Percentiles rank a stretch among this genome's conserved stretches.
These are phyloP conservation scores for Rotaria macrura DNA, from an alignment of 2,888 invertebrate genomes.

Conservation along the genomic window DNA sequence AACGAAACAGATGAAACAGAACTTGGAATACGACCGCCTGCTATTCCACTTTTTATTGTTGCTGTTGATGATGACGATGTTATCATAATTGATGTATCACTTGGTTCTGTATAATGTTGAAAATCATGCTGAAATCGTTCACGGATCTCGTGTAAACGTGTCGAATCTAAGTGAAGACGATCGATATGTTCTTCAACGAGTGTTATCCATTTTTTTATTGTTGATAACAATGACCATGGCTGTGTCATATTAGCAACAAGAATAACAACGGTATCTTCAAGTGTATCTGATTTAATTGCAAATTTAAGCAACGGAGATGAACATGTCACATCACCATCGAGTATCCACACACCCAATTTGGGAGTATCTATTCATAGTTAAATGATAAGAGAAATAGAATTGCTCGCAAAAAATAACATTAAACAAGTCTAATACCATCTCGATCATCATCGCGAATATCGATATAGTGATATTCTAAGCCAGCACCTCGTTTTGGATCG, in stretches of 20 bases:
- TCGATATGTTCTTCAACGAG: constrained; percentile 74
- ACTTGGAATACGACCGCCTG: not conserved
- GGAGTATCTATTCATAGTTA: constrained; percentile 64
- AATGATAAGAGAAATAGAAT: not conserved
- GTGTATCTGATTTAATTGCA: constrained; percentile 76
- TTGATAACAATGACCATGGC: constrained; percentile 85
- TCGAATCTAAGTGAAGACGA: constrained; percentile 62
- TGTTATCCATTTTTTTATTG: constrained; percentile 81
- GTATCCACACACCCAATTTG: constrained; percentile 83
- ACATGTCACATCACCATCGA: constrained; percentile 78
- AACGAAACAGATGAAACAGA: not conserved
- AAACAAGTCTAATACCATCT: constrained; percentile 19
- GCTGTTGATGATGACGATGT: not conserved
- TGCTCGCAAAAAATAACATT: no score
- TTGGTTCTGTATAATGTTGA: constrained; percentile 85
- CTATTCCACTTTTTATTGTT: not conserved
- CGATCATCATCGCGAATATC: constrained; percentile 33
- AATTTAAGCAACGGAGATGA: constrained; percentile 76
- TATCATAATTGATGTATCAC: constrained; percentile 36
- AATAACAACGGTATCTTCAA: constrained; percentile 79
- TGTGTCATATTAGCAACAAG: constrained; percentile 89
- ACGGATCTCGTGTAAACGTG: constrained; percentile 17
- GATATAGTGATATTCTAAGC: constrained; percentile 34
- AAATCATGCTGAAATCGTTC: constrained; percentile 52
- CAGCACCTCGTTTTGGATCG: constrained; percentile 26